Percentiles rank a stretch among this genome's conserved stretches.
phyloP scores from a whole-genome alignment of 2,113 vertebrate species.

The Lutjanus erythropterus region DNA sequence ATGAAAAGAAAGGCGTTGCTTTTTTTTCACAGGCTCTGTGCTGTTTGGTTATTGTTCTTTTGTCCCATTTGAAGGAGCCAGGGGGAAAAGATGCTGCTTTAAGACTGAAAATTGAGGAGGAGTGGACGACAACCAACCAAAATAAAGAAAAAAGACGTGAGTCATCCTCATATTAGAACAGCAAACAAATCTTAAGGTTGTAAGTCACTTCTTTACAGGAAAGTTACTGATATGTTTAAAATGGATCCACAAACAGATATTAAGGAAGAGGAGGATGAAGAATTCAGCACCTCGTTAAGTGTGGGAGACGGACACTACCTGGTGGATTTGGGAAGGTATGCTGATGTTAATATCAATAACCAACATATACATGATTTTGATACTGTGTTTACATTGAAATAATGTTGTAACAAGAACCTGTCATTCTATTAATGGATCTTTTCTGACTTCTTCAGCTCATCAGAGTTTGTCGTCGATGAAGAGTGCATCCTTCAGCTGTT shows the following conservation, averaged over 20 bases:
- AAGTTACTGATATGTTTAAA: neutral
- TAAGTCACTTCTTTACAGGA: neutral
- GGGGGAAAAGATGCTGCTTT: neutral
- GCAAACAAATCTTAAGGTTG: neutral
- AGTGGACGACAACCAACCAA: neutral
- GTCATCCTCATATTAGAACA: neutral
- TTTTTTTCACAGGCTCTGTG: neutral
- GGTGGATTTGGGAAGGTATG: constrained; percentile 63
- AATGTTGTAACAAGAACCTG: neutral
- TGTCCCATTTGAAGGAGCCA: constrained; percentile 11
- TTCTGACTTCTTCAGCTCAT: constrained; percentile 32
- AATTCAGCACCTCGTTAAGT: constrained; percentile 39
- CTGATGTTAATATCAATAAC: neutral
- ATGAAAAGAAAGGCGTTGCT: too few species aligned
- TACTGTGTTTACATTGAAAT: neutral
- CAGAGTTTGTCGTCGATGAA: constrained; percentile 52
- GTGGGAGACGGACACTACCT: constrained; percentile 54
- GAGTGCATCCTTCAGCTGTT: constrained; percentile 59
- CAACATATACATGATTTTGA: too few species aligned
- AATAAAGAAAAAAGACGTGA: constrained; percentile 19
- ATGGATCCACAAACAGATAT: constrained; percentile 18
- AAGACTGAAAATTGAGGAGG: neutral
- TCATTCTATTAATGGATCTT: neutral
- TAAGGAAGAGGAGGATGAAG: constrained; percentile 23
- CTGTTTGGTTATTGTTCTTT: neutral